These are phyloP conservation scores for Zosterops lateralis DNA, from an alignment of 2,113 vertebrate genomes.

Conservation along the genomic window DNA sequence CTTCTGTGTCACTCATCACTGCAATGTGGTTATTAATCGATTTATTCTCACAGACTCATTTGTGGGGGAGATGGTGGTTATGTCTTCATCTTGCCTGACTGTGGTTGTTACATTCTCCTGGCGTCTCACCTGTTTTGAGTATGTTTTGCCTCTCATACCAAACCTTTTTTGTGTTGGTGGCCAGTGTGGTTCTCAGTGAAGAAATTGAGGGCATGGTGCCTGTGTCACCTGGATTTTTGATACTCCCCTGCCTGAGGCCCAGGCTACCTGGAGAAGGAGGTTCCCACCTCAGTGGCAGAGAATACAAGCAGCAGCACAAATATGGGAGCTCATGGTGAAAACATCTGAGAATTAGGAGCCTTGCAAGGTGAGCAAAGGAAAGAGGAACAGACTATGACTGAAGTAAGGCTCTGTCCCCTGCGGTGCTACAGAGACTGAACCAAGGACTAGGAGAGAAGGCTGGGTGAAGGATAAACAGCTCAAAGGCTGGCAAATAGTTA, in stretches of 20 bases:
- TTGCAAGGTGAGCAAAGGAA: not conserved
- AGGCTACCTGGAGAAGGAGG: not conserved
- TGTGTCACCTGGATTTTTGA: not conserved
- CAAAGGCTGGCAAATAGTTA: not conserved
- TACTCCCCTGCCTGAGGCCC: not conserved
- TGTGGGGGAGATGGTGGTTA: not conserved
- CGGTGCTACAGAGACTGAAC: not conserved
- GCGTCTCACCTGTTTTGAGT: not conserved
- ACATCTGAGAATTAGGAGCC: not conserved
- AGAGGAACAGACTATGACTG: not conserved
- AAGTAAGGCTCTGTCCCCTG: not conserved
- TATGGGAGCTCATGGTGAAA: not conserved
- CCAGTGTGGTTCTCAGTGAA: not conserved
- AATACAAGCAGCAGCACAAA: not conserved
- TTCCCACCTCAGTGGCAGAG: not conserved
- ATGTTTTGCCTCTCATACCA: not conserved
- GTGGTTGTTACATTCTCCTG: not conserved
- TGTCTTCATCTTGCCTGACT: not conserved
- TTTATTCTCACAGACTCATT: not conserved
- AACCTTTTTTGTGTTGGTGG: not conserved
- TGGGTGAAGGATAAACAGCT: not conserved
- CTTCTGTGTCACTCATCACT: not conserved
- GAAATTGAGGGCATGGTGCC: fast-evolving
- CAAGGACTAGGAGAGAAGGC: not conserved
- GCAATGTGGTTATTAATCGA: fast-evolving